Percentiles rank a stretch among this genome's conserved stretches.
phyloP scores from a whole-genome alignment of 2,797 vertebrate genomes.

The Poecilia gillii region DNA sequence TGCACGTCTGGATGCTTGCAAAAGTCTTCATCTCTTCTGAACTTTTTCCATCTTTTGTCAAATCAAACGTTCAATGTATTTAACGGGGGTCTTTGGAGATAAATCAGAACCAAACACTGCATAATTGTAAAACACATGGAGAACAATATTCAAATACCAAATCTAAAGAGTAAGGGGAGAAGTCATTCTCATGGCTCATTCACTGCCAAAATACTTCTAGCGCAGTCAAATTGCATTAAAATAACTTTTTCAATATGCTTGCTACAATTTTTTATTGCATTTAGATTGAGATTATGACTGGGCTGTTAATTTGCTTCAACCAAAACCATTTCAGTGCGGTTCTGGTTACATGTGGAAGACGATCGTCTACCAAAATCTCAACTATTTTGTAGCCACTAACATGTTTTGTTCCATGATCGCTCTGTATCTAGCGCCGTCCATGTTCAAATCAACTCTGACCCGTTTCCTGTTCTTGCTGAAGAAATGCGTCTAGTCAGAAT shows the following conservation, averaged over 20 bases:
- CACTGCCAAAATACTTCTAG: not conserved
- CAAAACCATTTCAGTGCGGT: not conserved
- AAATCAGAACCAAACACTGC: not conserved
- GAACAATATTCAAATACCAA: not conserved
- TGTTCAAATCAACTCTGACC: not conserved
- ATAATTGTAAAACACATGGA: not conserved
- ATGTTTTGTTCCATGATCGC: not conserved
- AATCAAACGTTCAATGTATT: not conserved
- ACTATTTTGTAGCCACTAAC: not conserved
- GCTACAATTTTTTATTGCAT: not conserved
- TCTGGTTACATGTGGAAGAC: not conserved
- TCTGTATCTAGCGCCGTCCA: not conserved
- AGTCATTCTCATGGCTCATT: not conserved
- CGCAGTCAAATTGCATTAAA: not conserved
- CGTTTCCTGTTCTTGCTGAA: not conserved
- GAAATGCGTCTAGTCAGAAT: not conserved
- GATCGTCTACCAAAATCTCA: not conserved
- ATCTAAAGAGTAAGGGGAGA: not conserved
- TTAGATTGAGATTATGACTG: conserved; percentile 22
- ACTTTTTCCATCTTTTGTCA: not conserved
- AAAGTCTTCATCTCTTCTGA: not conserved
- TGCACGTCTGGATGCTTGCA: not conserved
- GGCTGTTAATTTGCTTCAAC: not conserved
- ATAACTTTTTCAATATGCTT: not conserved
- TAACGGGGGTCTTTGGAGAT: not conserved